Evolutionary conservation across 2,113 vertebrate genomes (phyloP).

Genomic region (Cercocebus atys): DNA sequence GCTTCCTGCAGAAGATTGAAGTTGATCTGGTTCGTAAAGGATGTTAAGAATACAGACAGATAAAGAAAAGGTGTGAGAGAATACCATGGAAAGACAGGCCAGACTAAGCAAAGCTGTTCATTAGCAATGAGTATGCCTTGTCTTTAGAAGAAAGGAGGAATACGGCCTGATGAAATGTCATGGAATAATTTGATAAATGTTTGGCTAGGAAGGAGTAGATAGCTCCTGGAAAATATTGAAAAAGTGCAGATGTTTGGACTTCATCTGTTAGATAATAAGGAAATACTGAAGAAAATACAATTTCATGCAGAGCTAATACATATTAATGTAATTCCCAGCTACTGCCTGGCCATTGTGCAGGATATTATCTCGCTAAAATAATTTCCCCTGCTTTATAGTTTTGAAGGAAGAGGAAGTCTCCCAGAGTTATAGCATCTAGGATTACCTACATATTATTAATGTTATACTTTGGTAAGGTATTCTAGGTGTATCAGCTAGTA

Average conservation of each 20-base stretch:
- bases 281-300: conserved; percentile 47
- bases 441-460: not conserved
- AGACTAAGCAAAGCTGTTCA: not conserved
- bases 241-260: conserved; percentile 3
- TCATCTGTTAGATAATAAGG: conserved; percentile 39
- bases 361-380: conserved; percentile 55
- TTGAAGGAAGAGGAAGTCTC: not conserved
- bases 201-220: not conserved
- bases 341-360: conserved; percentile 1
- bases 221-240: not conserved
- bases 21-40: not conserved
- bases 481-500: not conserved
- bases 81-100: not conserved
- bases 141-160: not conserved
- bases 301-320: conserved; percentile 56
- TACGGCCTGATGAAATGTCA: not conserved
- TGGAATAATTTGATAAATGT: conserved; percentile 42
- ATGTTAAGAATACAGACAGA: not conserved
- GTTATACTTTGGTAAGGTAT: not conserved
- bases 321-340: conserved; percentile 59
- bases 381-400: conserved; percentile 37
- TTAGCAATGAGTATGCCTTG: not conserved
- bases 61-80: not conserved
- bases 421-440: not conserved
- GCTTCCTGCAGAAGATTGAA: not conserved